phyloP scores from a whole-genome alignment of 2,113 vertebrate genomes.

The Ifrita kowaldi region DNA sequence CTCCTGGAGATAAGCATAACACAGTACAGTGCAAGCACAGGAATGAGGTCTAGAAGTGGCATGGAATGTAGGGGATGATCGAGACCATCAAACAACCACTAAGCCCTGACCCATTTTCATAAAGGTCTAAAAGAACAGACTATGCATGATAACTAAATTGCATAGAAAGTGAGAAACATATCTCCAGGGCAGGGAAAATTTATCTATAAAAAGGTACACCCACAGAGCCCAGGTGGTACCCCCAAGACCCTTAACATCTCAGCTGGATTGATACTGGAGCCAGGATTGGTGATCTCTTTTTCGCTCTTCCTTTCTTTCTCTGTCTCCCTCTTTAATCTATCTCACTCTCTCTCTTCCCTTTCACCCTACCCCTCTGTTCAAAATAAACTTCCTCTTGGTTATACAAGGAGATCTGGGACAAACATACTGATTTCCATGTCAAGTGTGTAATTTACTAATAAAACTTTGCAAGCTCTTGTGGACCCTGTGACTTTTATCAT shows the following conservation, averaged over 20 bases:
- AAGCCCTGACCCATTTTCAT: not conserved
- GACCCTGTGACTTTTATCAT: not conserved
- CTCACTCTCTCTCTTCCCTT: not conserved
- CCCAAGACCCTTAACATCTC: too few species aligned
- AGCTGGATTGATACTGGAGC: not conserved
- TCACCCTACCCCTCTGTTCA: not conserved
- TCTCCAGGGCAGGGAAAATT: rapidly evolving
- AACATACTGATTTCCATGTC: not conserved
- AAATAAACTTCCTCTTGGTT: not conserved
- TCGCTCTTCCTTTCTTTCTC: not conserved
- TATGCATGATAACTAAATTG: not conserved
- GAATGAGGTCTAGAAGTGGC: not conserved
- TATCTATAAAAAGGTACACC: not conserved
- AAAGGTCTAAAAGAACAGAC: not conserved
- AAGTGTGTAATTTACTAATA: not conserved
- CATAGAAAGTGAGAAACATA: not conserved
- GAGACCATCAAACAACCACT: not conserved
- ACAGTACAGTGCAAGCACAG: not conserved
- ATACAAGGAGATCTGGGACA: not conserved
- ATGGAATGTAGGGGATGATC: not conserved
- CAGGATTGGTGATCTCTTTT: not conserved
- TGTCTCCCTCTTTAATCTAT: not conserved
- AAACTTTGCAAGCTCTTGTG: not conserved
- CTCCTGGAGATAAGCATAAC: not conserved
- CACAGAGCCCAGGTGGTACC: rapidly evolving